Percentiles rank a stretch among this genome's conserved stretches.
These are phyloP conservation scores for Abrostola tripartita DNA, from an alignment of 2,888 invertebrate genomes.

Conservation along the genomic window DNA sequence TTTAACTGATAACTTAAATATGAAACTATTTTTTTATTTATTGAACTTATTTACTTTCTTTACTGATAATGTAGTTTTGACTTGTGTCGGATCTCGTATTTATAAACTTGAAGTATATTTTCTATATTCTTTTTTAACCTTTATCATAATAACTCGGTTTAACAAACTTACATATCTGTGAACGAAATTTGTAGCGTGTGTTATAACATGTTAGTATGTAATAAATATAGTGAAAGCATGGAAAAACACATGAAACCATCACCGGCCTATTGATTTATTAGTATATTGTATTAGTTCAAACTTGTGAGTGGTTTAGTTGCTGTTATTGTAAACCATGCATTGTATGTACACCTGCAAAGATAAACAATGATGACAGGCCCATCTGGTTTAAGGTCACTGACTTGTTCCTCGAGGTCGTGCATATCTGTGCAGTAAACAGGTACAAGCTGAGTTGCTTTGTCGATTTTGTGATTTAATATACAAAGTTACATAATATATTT, in stretches of 20 bases:
- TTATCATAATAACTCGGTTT: slow-evolving; percentile 54
- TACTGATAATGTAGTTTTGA: slow-evolving; percentile 49
- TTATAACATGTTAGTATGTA: slow-evolving; percentile 21
- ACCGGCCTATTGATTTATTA: slow-evolving; percentile 33
- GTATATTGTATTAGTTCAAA: slow-evolving; percentile 38
- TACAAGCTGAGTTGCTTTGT: slow-evolving; percentile 46
- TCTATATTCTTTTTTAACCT: slow-evolving; percentile 46
- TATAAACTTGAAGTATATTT: slow-evolving; percentile 57
- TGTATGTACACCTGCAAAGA: slow-evolving; percentile 18
- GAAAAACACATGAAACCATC: slow-evolving; percentile 17
- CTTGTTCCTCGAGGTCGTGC: slow-evolving; percentile 4
- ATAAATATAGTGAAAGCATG: slow-evolving; percentile 21
- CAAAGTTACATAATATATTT: slow-evolving; percentile 70
- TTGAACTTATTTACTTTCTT: slow-evolving; percentile 50
- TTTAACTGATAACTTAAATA: slow-evolving; percentile 48
- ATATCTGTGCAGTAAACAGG: slow-evolving; percentile 18
- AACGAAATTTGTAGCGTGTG: slow-evolving; percentile 19
- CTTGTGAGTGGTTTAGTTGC: slow-evolving; percentile 33
- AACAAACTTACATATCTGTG: slow-evolving; percentile 56
- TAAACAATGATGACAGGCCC: slow-evolving; percentile 15
- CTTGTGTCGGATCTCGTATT: slow-evolving; percentile 72
- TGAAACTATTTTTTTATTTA: slow-evolving; percentile 57
- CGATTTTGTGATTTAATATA: slow-evolving; percentile 65
- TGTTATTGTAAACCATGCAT: slow-evolving; percentile 33
- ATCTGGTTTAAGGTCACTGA: slow-evolving; percentile 14